Conservation (phyloP, 2,888 invertebrate genomes). For the Cataglyphis livida region DNA sequence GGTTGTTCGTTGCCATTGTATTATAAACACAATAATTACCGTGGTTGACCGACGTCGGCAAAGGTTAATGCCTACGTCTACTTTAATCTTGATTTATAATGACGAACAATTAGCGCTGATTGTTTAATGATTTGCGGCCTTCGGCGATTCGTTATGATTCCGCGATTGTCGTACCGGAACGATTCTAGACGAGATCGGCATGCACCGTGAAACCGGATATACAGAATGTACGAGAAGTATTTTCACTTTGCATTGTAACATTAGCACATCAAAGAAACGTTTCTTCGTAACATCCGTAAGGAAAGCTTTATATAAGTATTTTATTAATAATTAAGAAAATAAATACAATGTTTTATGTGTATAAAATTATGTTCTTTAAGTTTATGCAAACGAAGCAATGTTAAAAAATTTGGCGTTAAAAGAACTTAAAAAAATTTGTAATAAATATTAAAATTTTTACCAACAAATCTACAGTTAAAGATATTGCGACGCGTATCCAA, state of each 20-base stretch:
- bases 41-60: slow-evolving; percentile 40
- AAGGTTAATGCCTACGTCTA: slow-evolving; percentile 29
- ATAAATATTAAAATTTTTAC: not conserved
- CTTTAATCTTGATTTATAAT: slow-evolving; percentile 64
- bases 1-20: slow-evolving; percentile 21
- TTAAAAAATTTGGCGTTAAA: not conserved
- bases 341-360: not conserved
- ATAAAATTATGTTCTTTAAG: not conserved
- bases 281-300: not conserved
- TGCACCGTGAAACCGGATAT: slow-evolving; percentile 45
- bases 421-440: not conserved
- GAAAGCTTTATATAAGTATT: not conserved
- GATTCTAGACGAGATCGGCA: slow-evolving; percentile 20
- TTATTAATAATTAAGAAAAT: not conserved
- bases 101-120: slow-evolving; percentile 72
- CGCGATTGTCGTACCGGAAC: slow-evolving; percentile 57
- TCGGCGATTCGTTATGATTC: slow-evolving; percentile 53
- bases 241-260: slow-evolving; percentile 13
- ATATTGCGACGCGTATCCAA: not conserved
- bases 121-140: slow-evolving; percentile 71
- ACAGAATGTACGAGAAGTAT: slow-evolving; percentile 18
- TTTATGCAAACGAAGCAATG: not conserved
- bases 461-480: not conserved
- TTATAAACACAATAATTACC: slow-evolving; percentile 63
- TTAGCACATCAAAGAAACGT: slow-evolving; percentile 8